Conservation (phyloP, 2,888 invertebrate genomes). For the Plagodis pulveraria region DNA sequence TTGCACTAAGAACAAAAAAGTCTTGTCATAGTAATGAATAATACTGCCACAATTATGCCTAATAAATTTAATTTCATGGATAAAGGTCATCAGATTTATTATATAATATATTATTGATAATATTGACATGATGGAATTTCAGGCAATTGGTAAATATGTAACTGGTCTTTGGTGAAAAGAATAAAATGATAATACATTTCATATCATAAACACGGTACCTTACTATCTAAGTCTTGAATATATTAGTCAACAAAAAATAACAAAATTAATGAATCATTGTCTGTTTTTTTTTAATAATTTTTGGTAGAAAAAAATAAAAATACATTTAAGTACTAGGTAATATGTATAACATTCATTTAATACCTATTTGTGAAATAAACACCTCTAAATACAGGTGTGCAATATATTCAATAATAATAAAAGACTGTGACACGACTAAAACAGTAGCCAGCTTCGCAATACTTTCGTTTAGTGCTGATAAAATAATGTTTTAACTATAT, state of each 20-base stretch:
- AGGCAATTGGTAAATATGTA: conserved; percentile 22
- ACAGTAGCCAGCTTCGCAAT: conserved; percentile 40
- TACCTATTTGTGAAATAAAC: conserved; percentile 67
- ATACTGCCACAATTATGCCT: too few species aligned
- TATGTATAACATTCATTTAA: conserved; percentile 56
- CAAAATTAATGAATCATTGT: conserved; percentile 58
- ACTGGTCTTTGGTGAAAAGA: conserved; percentile 71
- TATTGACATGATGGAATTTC: conserved; percentile 11
- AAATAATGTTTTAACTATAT: conserved; percentile 22
- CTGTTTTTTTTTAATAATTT: conserved; percentile 73
- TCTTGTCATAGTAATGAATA: too few species aligned
- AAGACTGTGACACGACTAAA: conserved; percentile 38
- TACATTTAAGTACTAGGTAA: conserved; percentile 73
- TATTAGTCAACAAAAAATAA: conserved; percentile 71
- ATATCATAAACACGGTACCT: conserved; percentile 37
- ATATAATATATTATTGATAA: too few species aligned
- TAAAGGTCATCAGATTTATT: neutral
- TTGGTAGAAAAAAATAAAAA: conserved; percentile 66
- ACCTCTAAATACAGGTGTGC: conserved; percentile 43
- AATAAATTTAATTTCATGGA: too few species aligned
- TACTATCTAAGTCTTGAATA: conserved; percentile 62
- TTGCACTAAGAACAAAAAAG: too few species aligned
- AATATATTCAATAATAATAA: conserved; percentile 30
- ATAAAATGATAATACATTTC: conserved; percentile 36
- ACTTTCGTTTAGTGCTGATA: conserved; percentile 9